Conservation (phyloP, 2,888 invertebrate species). For the Xanthorhoe spadicearia region DNA sequence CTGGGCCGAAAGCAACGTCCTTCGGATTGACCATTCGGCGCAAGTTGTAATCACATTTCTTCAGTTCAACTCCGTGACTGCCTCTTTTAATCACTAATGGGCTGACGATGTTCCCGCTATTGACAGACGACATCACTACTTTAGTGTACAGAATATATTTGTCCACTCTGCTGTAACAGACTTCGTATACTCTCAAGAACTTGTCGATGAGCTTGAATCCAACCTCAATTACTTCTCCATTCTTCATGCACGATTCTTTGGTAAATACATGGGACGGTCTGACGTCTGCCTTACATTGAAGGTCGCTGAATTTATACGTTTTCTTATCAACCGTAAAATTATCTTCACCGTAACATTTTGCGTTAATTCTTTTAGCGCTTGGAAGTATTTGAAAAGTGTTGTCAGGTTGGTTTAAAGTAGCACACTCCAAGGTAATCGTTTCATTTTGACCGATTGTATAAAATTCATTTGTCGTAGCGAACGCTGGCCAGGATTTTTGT, state of each 20-base stretch:
- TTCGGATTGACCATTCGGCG: slow-evolving; percentile 16
- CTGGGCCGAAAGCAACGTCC: slow-evolving; percentile 30
- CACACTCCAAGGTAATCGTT: slow-evolving; percentile 31
- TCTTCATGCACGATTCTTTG: slow-evolving; percentile 16
- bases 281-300: slow-evolving; percentile 32
- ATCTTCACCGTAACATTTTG: slow-evolving; percentile 38
- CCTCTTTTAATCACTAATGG: slow-evolving; percentile 4
- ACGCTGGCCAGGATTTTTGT: slow-evolving; percentile 8
- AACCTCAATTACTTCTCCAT: slow-evolving; percentile 27
- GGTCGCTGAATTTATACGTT: slow-evolving; percentile 30
- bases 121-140: slow-evolving; percentile 12
- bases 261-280: slow-evolving; percentile 20
- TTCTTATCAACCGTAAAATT: slow-evolving; percentile 33
- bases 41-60: slow-evolving; percentile 23
- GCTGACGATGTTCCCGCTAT: slow-evolving; percentile 22
- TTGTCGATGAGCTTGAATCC: slow-evolving; percentile 29
- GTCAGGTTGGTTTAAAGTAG: slow-evolving; percentile 17
- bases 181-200: slow-evolving; percentile 32
- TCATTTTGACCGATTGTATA: slow-evolving; percentile 16
- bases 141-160: slow-evolving; percentile 25
- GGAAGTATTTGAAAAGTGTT: slow-evolving; percentile 34
- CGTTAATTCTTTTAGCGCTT: slow-evolving; percentile 24
- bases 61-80: background rate
- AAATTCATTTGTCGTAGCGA: slow-evolving; percentile 2
- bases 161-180: slow-evolving; percentile 31